Conservation (phyloP, 2,113 vertebrate species). For the Marcusenius ussheri region DNA sequence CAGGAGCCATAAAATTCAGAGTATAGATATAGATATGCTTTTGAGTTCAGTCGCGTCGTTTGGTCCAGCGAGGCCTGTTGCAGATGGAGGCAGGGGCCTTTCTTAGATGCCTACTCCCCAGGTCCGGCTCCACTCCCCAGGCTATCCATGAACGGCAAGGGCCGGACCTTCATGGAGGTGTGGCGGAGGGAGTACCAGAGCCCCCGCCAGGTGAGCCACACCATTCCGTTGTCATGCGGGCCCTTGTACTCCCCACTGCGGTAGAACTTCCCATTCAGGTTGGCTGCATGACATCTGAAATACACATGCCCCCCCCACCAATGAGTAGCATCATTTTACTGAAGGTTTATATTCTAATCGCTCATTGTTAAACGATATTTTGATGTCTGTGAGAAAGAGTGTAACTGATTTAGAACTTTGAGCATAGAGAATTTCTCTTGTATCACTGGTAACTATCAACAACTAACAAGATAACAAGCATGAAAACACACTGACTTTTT, state of each 20-base stretch:
- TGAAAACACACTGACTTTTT: not conserved
- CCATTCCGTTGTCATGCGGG: constrained; percentile 65
- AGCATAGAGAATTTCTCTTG: not conserved
- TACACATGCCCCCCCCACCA: not conserved
- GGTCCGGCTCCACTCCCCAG: constrained; percentile 65
- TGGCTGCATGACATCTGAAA: constrained; percentile 75
- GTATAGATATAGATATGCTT: not conserved
- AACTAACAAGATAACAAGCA: not conserved
- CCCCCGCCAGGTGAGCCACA: constrained; percentile 79
- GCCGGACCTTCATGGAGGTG: constrained; percentile 75
- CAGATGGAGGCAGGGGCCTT: fast-evolving
- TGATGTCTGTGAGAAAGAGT: not conserved
- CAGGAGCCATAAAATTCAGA: not conserved
- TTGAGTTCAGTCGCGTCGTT: not conserved
- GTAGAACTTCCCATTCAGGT: constrained; percentile 78
- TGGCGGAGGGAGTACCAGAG: constrained; percentile 80
- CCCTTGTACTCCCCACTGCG: constrained; percentile 66
- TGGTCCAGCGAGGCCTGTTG: not conserved
- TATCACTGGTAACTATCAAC: not conserved
- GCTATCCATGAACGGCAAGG: constrained; percentile 59
- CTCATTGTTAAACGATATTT: not conserved
- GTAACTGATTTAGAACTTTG: not conserved
- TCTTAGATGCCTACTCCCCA: not conserved
- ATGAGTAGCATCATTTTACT: not conserved
- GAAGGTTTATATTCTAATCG: not conserved